Conservation (phyloP, 2,888 invertebrate genomes). For the Icerya purchasi region DNA sequence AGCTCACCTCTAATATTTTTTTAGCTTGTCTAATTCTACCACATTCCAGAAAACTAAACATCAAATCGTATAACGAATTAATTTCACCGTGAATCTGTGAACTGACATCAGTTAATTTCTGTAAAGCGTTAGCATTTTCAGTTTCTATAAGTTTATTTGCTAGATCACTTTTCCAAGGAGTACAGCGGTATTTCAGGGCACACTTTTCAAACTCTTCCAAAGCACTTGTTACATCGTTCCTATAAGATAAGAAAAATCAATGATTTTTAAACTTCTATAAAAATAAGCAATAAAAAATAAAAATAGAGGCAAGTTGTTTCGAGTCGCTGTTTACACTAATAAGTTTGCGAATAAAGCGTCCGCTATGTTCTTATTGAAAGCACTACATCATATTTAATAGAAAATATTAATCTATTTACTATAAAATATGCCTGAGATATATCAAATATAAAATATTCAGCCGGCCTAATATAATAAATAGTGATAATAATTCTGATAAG, state of each 20-base stretch:
- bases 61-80: slow-evolving; percentile 62
- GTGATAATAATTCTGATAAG: no score
- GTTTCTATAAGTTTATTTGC: slow-evolving; percentile 44
- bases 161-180: slow-evolving; percentile 55
- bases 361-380: no score
- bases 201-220: slow-evolving; percentile 46
- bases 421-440: no score
- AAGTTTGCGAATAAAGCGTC: no score
- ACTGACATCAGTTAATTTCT: slow-evolving; percentile 58
- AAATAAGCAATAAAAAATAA: no score
- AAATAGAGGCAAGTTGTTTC: no score
- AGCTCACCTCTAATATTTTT: slow-evolving; percentile 46
- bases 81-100: slow-evolving; percentile 59
- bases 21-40: slow-evolving; percentile 38
- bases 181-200: slow-evolving; percentile 40
- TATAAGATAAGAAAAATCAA: slow-evolving; percentile 23
- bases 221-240: slow-evolving; percentile 43
- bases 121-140: slow-evolving; percentile 58
- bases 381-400: no score
- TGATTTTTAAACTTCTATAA: no score
- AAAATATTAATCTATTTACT: no score
- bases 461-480: no score
- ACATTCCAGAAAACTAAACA: slow-evolving; percentile 53
- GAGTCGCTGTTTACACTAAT: no score
- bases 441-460: no score